Evolutionary conservation across 2,113 vertebrate genomes (phyloP), one percentile per base, ranked within the genome.

Genomic region (Micronisus gabar): DNA sequence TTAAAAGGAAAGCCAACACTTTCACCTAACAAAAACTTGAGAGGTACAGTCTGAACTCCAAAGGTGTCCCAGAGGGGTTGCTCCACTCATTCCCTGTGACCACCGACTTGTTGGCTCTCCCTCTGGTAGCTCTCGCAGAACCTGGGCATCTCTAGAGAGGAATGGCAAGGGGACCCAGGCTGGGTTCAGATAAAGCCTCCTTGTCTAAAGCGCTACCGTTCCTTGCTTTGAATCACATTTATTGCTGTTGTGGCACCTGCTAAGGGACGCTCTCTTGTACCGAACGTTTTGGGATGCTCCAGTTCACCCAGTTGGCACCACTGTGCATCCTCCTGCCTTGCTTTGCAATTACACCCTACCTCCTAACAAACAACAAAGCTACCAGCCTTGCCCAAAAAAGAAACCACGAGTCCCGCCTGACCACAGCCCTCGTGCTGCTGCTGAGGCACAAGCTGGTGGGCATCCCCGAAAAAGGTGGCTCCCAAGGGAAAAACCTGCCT

Each of bases 71-170:
- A 1, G 22, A 81, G 34, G 14, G 10, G 10, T n/a, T 89, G 40
- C 6, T 90, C 66, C 13, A 14, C 8, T 50, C 65, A 30, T 62
- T 4, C 34, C 21, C 45, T 48, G 13, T 59, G 38, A 38, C 34
- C 52, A 66, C 34, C 0, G 0, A 15, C 40, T 36, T 30, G 10
- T n/a, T 32, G 7, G 3, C 14, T 86, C 34, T 74, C 50, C 56
- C 45, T 71, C 26, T 30, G 29, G n/a, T 50, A 89, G 65, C 50
- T 66, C 50, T 45, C 17, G 2, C 7, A 75, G 58, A 81, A 36
- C 71, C 56, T 0, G 0, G 6, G 27, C 2, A 5, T 36, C 26
- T 56, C 22, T 9, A 50, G 22, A 34, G 53, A 53, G 26, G 30
- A 66, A 22, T 0, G 6, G 13, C 47, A 80, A 75, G 21, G 25